Base-by-base conservation (phyloP, 92 coral and sea anemone species). In the Palythoa caribaeorum region DNA sequence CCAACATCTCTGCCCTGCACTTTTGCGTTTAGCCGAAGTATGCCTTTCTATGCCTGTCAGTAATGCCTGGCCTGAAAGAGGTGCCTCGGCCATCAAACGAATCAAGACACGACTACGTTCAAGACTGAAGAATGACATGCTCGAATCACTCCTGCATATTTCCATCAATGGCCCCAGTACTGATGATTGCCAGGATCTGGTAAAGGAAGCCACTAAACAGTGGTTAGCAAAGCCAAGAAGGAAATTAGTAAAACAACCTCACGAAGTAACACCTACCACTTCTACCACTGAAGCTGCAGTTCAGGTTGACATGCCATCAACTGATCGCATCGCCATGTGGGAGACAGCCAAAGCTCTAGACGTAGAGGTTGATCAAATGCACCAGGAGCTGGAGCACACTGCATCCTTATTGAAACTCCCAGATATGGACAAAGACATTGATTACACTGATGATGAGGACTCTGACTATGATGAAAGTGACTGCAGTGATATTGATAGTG, bases 101-200 rank as follows among this genome's bases (percentile, higher is more conserved):
- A 52, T 89, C n/a, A 89, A 89, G 53, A 83, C 84, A 38, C 60
- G 88, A 57, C 81, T 89, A 73, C 84, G 88, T 73, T 83, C 83
- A 48, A 79, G 79, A 20, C 71, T 73, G 77, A 89, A 89, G 78
- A 89, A 89, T 84, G 92, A 89, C 78, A 89, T 77, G 92, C 68
- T 89, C 44, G 36, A 87, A 74, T 55, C 84, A 40, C 72, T 84
- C 57, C 84, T 84, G 54, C 85, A 84, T 36, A 76, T 89, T 20
- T 48, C 92, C 17, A 77, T 84, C 69, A 89, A 77, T 85, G 92
- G 89, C 21, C 92, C 92, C 39, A 16, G 47, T 52, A 53, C 70
- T 44, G 28, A 55, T 52, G 84, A 52, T 38, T 79, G 60, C 36
- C 84, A 79, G 36, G 17, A 38, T 77, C 38, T 48, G 16, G 21